Evolutionary conservation across 1,140 invertebrate species (phyloP), one percentile per base, ranked within the genome.

Genomic region (Babylonia areolata): DNA sequence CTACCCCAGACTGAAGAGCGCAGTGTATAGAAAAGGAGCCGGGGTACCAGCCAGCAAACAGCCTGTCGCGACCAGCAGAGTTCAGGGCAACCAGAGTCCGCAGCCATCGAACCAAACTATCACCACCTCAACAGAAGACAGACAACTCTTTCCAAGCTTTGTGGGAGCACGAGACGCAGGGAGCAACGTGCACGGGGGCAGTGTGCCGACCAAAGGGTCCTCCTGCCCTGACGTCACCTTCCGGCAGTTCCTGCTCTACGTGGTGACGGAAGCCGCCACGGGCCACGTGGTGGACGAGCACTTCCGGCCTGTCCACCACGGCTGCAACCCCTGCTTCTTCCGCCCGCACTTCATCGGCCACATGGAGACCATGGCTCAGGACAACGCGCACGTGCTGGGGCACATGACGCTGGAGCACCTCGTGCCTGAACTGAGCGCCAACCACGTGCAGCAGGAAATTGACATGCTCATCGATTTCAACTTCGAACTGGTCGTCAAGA

Each of bases 171-270:
- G 28, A 69, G 64, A 5, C 5, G 9, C 17, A 69, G 17, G 11
- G 11, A 12, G 3, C 28, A 5, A 3, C 64, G 11, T 3, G 3
- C 11, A 69, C 28, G 17, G 31, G 64, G 31, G 51, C 20, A 20
- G 51, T 54, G 51, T 20, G 20, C 20, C 51, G 20, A 54, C 51
- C 51, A 54, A n/a, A 42, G n/a, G n/a, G n/a, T n/a, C n/a, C 2
- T 79, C 54, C 39, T 79, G 58, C 20, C 0, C 37, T 1, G 51
- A 86, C 37, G 28, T 87, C 3, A 81, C 86, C 35, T 90, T 90
- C 83, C 3, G 64, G 11, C 86, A 87, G n/a, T 88, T 88, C 73
- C 31, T 90, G 15, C n/a, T 35, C 28, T 86, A 79, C 77, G 54
- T 80, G 42, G 83, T 87, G 17, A 28, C 35, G 31, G 37, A 28